Percentiles rank a stretch among this genome's conserved stretches.
phyloP scores from a whole-genome alignment of 1,140 invertebrate species.

The Leucophenga varia region DNA sequence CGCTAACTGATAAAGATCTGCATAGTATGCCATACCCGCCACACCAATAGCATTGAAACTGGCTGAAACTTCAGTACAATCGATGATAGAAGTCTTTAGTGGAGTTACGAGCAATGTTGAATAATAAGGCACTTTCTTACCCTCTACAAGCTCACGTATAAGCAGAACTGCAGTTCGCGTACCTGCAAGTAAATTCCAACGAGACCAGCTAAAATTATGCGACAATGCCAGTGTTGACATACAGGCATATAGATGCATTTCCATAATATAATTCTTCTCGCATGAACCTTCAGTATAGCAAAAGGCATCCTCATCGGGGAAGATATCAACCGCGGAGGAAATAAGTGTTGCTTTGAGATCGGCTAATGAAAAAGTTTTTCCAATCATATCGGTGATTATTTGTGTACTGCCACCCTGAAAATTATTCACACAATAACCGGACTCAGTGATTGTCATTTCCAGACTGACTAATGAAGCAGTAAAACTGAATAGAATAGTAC shows the following conservation, averaged over 20 bases:
- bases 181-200: slow-evolving; percentile 76
- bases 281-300: slow-evolving; percentile 73
- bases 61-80: slow-evolving; percentile 71
- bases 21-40: slow-evolving; percentile 65
- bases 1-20: slow-evolving; percentile 67
- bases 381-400: slow-evolving; percentile 43
- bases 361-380: slow-evolving; percentile 39
- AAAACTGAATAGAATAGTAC: slow-evolving; percentile 63
- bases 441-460: slow-evolving; percentile 67
- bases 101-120: slow-evolving; percentile 66
- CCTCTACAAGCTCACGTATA: slow-evolving; percentile 68
- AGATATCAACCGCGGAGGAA: slow-evolving; percentile 78
- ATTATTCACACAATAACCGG: slow-evolving; percentile 44
- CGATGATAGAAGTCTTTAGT: slow-evolving; percentile 62
- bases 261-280: slow-evolving; percentile 73
- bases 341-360: slow-evolving; percentile 46
- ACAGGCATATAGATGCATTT: slow-evolving; percentile 79
- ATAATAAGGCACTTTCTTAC: slow-evolving; percentile 62
- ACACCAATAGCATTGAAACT: slow-evolving; percentile 64
- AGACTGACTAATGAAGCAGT: slow-evolving; percentile 69
- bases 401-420: slow-evolving; percentile 51
- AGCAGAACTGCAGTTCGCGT: slow-evolving; percentile 72
- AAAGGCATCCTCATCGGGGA: slow-evolving; percentile 81
- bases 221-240: slow-evolving; percentile 75
- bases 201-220: slow-evolving; percentile 85